A percentile compares a stretch with the other conserved stretches of the same genome.
Conservation (phyloP, 2,113 vertebrate genomes). For the Microtus pennsylvanicus region DNA sequence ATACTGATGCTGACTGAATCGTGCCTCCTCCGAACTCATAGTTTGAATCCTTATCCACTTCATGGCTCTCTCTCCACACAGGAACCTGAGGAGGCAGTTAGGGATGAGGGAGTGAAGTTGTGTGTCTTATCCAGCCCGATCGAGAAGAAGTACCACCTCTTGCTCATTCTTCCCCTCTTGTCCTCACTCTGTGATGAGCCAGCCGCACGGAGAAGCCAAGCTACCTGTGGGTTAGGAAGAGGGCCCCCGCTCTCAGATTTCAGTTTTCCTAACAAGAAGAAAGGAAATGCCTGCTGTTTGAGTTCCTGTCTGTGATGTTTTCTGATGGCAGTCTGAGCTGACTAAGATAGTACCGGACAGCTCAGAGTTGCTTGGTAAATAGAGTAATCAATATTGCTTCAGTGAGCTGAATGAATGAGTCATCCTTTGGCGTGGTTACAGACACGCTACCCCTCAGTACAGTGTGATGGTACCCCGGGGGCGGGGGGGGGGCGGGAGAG, state of each 20-base stretch:
- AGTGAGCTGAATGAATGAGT: conserved; percentile 18
- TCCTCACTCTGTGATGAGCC: not conserved
- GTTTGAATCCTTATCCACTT: not conserved
- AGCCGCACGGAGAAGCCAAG: not conserved
- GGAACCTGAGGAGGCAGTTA: not conserved
- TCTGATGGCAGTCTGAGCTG: not conserved
- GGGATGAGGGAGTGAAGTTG: not conserved
- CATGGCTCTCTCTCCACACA: not conserved
- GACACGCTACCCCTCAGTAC: not conserved
- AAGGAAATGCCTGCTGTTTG: not conserved
- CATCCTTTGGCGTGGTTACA: not conserved
- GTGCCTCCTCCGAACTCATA: not conserved
- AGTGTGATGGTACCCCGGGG: not conserved
- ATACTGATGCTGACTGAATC: not conserved
- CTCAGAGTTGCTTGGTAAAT: conserved; percentile 7
- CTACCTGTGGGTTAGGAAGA: not conserved
- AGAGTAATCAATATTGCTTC: conserved; percentile 22
- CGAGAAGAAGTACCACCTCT: not conserved
- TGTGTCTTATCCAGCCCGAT: not conserved
- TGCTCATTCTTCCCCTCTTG: not conserved
- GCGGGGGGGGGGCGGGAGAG: too few species aligned
- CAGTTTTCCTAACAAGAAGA: not conserved
- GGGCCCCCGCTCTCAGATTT: not conserved
- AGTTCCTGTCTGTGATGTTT: not conserved
- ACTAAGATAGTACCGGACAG: not conserved